Evolutionary conservation across 2,888 invertebrate genomes (phyloP).

Genomic region (Saturnia pavonia): DNA sequence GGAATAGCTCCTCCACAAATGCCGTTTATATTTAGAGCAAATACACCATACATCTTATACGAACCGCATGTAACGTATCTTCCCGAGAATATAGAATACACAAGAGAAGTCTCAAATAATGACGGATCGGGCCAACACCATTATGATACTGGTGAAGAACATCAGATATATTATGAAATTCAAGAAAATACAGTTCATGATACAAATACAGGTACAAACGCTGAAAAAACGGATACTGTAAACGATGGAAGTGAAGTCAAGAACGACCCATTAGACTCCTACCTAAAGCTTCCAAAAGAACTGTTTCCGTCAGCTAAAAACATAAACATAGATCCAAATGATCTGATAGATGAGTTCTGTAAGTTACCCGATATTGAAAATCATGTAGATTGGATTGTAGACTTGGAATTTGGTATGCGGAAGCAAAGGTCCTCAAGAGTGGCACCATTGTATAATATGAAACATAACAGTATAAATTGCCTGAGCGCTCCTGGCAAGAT

Average conservation of each 20-base stretch:
- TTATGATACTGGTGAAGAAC: neutral
- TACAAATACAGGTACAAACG: neutral
- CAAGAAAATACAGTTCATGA: neutral
- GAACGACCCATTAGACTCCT: constrained; percentile 44
- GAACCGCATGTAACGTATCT: neutral
- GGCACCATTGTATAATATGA: constrained; percentile 57
- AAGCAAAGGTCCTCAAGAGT: constrained; percentile 47
- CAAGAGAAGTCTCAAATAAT: neutral
- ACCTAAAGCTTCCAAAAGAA: constrained; percentile 52
- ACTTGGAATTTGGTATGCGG: constrained; percentile 62
- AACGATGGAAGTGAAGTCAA: neutral
- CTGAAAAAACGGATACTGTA: neutral
- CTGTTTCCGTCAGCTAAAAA: constrained; percentile 58
- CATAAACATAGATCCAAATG: constrained; percentile 57
- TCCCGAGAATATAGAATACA: neutral
- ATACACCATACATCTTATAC: neutral
- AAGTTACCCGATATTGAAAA: constrained; percentile 41
- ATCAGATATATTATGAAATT: neutral
- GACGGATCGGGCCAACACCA: neutral
- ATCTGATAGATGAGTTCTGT: constrained; percentile 62
- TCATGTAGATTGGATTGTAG: constrained; percentile 57
- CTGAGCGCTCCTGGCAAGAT: constrained; percentile 55
- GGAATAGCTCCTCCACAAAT: constrained; percentile 24
- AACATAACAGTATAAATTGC: constrained; percentile 57
- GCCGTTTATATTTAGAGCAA: neutral